phyloP scores from a whole-genome alignment of 2,113 vertebrate genomes.

The Dromiciops gliroides region DNA sequence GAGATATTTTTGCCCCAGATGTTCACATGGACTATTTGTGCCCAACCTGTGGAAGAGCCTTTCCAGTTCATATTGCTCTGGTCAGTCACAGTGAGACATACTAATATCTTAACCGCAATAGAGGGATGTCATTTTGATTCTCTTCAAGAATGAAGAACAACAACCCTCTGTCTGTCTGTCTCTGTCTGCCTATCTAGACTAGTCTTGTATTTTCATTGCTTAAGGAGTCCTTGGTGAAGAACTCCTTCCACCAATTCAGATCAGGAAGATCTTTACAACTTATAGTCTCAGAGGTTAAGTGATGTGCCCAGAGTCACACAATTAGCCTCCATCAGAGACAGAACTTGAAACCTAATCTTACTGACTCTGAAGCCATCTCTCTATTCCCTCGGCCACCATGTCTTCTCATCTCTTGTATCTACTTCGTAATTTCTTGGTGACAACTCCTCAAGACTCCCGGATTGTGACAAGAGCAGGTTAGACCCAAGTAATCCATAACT shows the following conservation, averaged over 20 bases:
- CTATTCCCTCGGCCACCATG: background rate
- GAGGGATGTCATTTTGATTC: background rate
- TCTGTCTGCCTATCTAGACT: background rate
- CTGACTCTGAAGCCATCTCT: background rate
- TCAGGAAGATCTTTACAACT: background rate
- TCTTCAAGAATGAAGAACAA: no score
- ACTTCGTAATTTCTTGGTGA: background rate
- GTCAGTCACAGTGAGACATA: background rate
- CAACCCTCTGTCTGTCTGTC: background rate
- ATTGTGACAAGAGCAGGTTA: background rate
- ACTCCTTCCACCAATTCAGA: background rate
- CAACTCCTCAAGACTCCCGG: background rate
- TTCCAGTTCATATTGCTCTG: background rate
- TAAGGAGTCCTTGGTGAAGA: background rate
- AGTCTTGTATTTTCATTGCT: background rate
- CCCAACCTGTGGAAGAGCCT: background rate
- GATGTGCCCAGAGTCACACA: background rate
- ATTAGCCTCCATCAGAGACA: background rate
- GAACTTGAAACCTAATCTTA: background rate
- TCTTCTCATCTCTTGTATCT: background rate
- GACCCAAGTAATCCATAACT: no score
- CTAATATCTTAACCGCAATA: background rate
- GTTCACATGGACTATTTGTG: background rate
- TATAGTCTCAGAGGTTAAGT: background rate
- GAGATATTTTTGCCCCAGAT: background rate